Conservation (phyloP, 2,797 vertebrate genomes). For the Varecia variegata region DNA sequence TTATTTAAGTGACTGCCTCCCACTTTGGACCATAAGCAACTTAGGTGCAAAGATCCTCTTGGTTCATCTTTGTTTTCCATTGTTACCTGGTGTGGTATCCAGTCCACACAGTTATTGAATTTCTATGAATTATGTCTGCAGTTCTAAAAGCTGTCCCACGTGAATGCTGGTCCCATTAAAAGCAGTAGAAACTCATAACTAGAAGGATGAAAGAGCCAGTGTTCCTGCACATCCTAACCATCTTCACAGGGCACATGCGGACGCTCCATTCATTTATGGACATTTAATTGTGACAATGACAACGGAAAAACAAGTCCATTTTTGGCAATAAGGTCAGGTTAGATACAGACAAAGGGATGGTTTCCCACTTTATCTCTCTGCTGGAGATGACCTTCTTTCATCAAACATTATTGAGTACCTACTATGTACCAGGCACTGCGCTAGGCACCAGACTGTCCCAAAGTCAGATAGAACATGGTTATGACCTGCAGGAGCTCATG, state of each 20-base stretch:
- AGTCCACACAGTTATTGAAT: not conserved
- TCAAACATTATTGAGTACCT: not conserved
- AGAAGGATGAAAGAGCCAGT: not conserved
- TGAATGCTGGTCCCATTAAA: not conserved
- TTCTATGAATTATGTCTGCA: not conserved
- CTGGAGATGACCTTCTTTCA: not conserved
- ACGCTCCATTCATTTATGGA: not conserved
- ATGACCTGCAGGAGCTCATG: not conserved
- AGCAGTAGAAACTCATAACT: not conserved
- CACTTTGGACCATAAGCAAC: not conserved
- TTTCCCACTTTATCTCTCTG: not conserved
- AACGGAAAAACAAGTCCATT: not conserved
- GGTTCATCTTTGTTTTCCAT: not conserved
- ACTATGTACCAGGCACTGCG: not conserved
- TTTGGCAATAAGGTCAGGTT: not conserved
- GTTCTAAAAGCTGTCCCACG: not conserved
- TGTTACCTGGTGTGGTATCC: not conserved
- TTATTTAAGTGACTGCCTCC: not conserved
- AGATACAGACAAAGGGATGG: not conserved
- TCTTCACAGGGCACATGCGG: not conserved
- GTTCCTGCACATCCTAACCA: not conserved
- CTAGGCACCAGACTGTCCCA: not conserved
- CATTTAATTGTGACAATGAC: not conserved
- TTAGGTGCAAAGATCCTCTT: conserved; percentile 1
- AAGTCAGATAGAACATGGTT: not conserved